Percentiles rank a stretch among this genome's conserved stretches.
Conservation (phyloP, 53 echinoderm and acorn worm species). For the Stichopus horrens region DNA sequence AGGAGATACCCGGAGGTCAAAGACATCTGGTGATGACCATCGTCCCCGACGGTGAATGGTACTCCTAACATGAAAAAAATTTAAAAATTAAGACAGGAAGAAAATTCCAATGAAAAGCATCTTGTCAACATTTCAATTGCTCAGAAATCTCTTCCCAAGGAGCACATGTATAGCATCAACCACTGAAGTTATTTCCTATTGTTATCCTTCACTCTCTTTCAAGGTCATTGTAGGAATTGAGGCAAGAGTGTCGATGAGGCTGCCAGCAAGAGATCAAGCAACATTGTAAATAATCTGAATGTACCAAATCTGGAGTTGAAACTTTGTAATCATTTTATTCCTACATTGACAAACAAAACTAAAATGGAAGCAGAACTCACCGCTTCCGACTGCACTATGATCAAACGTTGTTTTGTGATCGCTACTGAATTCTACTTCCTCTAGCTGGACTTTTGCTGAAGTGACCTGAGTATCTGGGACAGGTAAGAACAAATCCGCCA, state of each 20-base stretch:
- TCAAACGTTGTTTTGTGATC: slow-evolving; percentile 79
- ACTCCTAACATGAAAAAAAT: neutral
- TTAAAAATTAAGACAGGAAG: neutral
- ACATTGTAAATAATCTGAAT: too few relatives aligned
- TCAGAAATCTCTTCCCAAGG: too few relatives aligned
- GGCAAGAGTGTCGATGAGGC: too few relatives aligned
- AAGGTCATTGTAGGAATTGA: too few relatives aligned
- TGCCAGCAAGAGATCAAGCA: too few relatives aligned
- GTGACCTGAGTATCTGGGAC: slow-evolving; percentile 90
- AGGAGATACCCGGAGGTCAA: slow-evolving; percentile 80
- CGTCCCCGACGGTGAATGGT: slow-evolving; percentile 75
- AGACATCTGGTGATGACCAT: slow-evolving; percentile 67
- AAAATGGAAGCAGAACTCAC: slow-evolving; percentile 54
- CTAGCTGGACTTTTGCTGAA: slow-evolving; percentile 69
- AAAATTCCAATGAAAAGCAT: too few relatives aligned
- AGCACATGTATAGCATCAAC: too few relatives aligned
- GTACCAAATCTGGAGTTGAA: too few relatives aligned
- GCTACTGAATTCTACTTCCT: slow-evolving; percentile 93
- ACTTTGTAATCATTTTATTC: too few relatives aligned
- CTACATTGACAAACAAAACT: neutral
- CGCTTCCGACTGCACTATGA: slow-evolving; percentile 96
- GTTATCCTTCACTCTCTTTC: too few relatives aligned
- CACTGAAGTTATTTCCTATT: too few relatives aligned
- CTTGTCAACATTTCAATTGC: too few relatives aligned
- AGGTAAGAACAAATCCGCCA: slow-evolving; percentile 81